Base-by-base conservation (phyloP, 2,888 invertebrate species). In the Eucriotettix oculatus region DNA sequence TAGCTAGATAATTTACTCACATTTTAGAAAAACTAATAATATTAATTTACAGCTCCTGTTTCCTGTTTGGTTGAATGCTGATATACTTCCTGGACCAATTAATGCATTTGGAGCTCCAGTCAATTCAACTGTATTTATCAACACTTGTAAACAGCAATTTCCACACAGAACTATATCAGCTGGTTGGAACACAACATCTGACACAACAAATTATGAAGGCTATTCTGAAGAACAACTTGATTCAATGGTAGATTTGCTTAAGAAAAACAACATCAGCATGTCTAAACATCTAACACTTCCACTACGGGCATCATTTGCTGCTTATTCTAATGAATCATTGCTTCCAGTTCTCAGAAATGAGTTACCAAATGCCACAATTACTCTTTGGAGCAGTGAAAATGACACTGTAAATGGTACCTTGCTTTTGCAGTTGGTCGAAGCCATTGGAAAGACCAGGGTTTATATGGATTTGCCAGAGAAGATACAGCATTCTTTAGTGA, bases 51-150 rank as follows among this genome's bases (percentile, higher is more conserved):
- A 90, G 87, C 74, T 83, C 66, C 76, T 73, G 0, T 84, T 83
- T 68, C 91, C 91, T 0, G 70, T 94, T 7, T 91, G 90, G 89
- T 72, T 94, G 61, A 94, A 94, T 71, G 92, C 93, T 0, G 94
- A 94, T 71, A 88, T 94, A 64, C 73, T 90, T 9, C 70, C 75
- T 0, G 93, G 93, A 0, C 92, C 92, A 0, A 79, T 85, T 0
- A 78, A 84, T 60, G 72, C 78, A 10, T 76, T 75, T 1, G 66
- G 5, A 69, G 71, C 14, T 69, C 58, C 75, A 0, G 84, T 92
- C 0, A 79, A 87, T 68, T 74, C 85, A 0, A 70, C 69, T 7
- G 67, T 70, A 61, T 94, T 94, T 73, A 73, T 93, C 41, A 68
- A 71, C 0, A 75, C 79, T 5, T 80, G 74, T 12, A 66, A 78